Evolutionary conservation across 2,113 vertebrate genomes (phyloP).

Genomic region (Prinia subflava): DNA sequence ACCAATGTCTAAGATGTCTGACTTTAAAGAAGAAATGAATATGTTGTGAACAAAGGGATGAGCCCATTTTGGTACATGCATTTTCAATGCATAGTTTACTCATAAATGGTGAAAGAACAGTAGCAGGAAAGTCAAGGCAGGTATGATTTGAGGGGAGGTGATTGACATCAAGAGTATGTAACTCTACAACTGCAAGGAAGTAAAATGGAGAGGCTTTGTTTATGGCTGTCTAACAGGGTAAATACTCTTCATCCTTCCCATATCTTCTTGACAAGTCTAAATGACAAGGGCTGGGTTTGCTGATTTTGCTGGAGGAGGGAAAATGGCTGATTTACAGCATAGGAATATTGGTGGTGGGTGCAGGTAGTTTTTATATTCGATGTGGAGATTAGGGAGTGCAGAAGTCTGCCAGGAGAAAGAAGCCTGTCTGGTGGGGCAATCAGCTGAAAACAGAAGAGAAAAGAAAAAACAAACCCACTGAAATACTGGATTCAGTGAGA

Average conservation of each 20-base stretch:
- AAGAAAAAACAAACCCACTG: neutral
- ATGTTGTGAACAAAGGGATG: neutral
- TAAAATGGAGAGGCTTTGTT: neutral
- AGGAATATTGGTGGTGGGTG: neutral
- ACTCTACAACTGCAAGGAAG: neutral
- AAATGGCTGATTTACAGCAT: neutral
- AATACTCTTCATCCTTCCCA: neutral
- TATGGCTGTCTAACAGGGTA: neutral
- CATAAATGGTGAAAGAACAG: neutral
- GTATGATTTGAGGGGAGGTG: neutral
- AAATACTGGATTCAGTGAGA: neutral
- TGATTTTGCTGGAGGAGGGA: neutral
- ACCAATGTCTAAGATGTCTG: conserved; percentile 77
- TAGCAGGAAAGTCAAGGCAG: neutral
- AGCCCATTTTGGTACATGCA: neutral
- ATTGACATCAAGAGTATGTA: neutral
- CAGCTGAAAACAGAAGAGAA: neutral
- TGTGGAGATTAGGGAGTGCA: neutral
- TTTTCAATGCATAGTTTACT: neutral
- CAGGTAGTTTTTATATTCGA: neutral
- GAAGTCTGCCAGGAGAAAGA: neutral
- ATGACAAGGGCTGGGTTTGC: neutral
- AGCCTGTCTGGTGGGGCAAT: neutral
- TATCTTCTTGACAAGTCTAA: neutral
- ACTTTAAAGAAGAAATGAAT: neutral